Evolutionary conservation across 2,113 vertebrate genomes (phyloP), one percentile per base, ranked within the genome.

Genomic region (Nerophis ophidion): DNA sequence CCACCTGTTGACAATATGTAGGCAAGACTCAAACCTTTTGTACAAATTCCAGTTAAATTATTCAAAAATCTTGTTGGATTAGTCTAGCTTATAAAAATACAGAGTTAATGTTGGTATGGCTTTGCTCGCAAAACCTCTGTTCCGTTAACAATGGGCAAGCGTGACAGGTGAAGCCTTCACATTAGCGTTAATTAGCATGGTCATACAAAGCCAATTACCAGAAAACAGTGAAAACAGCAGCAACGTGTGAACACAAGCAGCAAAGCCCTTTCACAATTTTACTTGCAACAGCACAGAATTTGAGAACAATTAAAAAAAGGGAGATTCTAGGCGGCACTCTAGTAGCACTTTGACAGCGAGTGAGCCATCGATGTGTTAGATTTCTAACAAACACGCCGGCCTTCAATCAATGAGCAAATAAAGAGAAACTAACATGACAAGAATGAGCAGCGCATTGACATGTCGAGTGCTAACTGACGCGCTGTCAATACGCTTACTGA

Each of bases 391-490:
- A 69, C 46, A 45, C 72, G 65, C 71, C 66, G 65, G 49, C 40
- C 4, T 73, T 45, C 46, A 10, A 5, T 64, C 68, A 65, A 70
- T 70, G 42, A 70, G 60, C 10, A 76, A 75, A 73, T 59, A 61
- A 14, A 68, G 61, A 76, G n/a, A 72, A 75, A 78, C 44, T 47
- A 71, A 77, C 61, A 48, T 61, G 74, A 63, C 65, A 34, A 36
- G 70, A 66, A 59, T 61, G 65, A 71, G 72, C 74, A 51, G 54
- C 63, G 77, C 81, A 87, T 88, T 83, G 88, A 89, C 86, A 81
- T 88, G 77, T 85, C 88, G 82, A 88, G 87, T 87, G 88, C 82
- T 83, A 84, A 84, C 77, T 87, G 87, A 89, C 82, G 85, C 79
- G 65, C 72, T 65, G 80, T 85, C 87, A 87, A 91, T 89, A 87